These are phyloP conservation scores for Macrophya annulata DNA, from an alignment of 2,888 invertebrate species.

Conservation along the genomic window DNA sequence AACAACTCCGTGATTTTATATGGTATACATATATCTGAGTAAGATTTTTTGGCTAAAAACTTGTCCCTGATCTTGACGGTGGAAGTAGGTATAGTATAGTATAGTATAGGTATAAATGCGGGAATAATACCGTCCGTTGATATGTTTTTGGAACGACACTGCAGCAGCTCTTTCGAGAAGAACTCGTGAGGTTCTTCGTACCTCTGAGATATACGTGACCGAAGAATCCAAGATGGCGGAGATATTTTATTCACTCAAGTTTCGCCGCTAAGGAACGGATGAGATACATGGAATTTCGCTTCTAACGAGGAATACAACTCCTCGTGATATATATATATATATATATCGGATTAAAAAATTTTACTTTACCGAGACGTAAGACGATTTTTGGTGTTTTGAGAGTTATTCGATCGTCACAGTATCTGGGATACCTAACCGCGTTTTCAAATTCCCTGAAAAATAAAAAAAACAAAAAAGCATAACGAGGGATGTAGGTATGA, in stretches of 20 bases:
- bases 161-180: neutral
- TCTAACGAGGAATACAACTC: conserved; percentile 63
- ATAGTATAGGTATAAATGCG: neutral
- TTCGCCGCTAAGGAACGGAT: conserved; percentile 64
- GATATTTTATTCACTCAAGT: conserved; percentile 73
- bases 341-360: neutral
- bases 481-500: neutral
- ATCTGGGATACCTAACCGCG: no score
- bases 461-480: neutral
- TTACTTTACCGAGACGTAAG: neutral
- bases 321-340: neutral
- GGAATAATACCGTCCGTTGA: neutral
- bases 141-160: conserved; percentile 46
- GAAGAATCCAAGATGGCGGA: conserved; percentile 77
- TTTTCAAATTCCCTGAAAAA: no score
- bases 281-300: conserved; percentile 76
- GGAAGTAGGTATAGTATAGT: no score
- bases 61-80: neutral
- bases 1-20: neutral
- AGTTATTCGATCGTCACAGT: neutral
- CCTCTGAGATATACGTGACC: conserved; percentile 23
- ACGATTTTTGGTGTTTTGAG: neutral
- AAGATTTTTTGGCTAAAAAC: conserved; percentile 16
- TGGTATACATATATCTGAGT: neutral
- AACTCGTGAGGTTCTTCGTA: neutral